Evolutionary conservation across 2,797 vertebrate genomes (phyloP).

Genomic region (Dicrostonyx torquatus): DNA sequence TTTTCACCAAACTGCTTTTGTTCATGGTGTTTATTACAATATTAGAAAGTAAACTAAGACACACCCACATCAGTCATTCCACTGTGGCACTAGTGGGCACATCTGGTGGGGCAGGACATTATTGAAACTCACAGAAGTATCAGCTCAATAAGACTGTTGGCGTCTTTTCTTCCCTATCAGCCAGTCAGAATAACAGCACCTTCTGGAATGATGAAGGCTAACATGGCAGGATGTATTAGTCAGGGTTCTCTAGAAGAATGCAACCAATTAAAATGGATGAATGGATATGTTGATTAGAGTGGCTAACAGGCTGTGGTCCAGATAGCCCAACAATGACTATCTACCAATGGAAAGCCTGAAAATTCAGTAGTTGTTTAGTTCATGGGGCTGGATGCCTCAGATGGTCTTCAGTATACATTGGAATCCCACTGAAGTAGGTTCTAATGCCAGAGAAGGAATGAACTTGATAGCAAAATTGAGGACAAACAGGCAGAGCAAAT

Average conservation of each 20-base stretch:
- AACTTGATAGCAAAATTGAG: neutral
- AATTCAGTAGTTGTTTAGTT: neutral
- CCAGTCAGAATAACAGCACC: neutral
- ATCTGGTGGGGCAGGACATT: neutral
- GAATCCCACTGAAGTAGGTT: neutral
- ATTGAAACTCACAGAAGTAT: neutral
- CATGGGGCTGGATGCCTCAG: neutral
- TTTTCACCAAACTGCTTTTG: neutral
- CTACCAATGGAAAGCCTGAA: neutral
- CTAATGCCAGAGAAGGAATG: neutral
- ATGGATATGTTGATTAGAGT: neutral
- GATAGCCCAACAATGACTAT: neutral
- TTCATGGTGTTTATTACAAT: neutral
- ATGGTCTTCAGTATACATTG: neutral
- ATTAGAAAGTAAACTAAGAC: neutral
- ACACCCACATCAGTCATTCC: neutral
- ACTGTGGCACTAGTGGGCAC: no score
- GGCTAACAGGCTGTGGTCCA: neutral
- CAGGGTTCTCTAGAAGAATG: neutral
- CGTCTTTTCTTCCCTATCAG: neutral
- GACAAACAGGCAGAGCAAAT: neutral
- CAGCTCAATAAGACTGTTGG: neutral
- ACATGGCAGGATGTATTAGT: neutral
- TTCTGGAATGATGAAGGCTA: neutral
- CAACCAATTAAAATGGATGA: neutral